Evolutionary conservation across 2,113 vertebrate species (phyloP), one percentile per base, ranked within the genome.

Genomic region (Argyrosomus japonicus): DNA sequence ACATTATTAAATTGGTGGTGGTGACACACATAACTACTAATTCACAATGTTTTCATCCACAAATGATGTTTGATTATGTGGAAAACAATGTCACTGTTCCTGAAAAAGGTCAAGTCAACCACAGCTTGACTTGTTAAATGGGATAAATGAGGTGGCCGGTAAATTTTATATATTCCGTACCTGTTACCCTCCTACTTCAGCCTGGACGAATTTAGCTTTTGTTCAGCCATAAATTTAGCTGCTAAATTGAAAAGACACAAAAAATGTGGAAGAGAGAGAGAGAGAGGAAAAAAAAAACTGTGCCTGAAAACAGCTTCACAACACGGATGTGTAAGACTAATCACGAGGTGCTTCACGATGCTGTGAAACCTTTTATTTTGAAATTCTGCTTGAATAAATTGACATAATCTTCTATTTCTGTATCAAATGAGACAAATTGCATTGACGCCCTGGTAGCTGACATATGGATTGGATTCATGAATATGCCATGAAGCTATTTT

Each of bases 401-500:
- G 64, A 73, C 50, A 81, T 27, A 32, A 71, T 75, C 43, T 57
- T 23, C 12, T 23, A 21, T 85, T 75, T 73, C 57, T 75, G 32
- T 18, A 19, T 50, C 69, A 60, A 56, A 64, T 64, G 32, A 83
- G 57, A 21, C 48, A 69, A 72, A 80, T 72, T 25, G 50, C 65
- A 45, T 18, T 45, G 45, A 72, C 61, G 40, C n/a, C 61, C 12
- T 29, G 47, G 9, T 7, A 76, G 71, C 68, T 70, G 70, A 81
- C 61, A 78, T 69, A 57, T 43, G 32, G 68, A 84, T 27, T 21
- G 25, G 71, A 68, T 68, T 78, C 50, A 70, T 85, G 75, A 86
- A 84, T 86, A 54, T 73, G 58, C 75, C 79, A 57, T 53, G 57
- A 53, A 23, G 78, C 75, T 75, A 54, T 77, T 82, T 71, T 27